Evolutionary conservation across 2,113 vertebrate genomes (phyloP), one percentile per base, ranked within the genome.

Genomic region (Oncorhynchus clarkii): DNA sequence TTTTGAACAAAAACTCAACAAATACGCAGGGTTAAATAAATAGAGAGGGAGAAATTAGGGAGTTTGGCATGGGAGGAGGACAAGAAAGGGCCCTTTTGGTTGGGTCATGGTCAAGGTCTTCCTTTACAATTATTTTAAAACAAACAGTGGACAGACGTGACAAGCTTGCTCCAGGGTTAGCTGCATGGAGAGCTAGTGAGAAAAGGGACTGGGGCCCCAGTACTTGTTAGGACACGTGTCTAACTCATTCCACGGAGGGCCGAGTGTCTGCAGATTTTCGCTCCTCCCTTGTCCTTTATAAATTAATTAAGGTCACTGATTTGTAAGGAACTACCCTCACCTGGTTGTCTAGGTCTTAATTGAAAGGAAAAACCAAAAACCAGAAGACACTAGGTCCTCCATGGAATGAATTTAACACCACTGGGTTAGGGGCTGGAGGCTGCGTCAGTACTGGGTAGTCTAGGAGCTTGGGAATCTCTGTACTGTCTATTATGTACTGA

Each of bases 1-100:
- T 92, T 92, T 91, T 92, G 91, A 89, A 82, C 84, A 84, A 85
- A 88, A 91, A 87, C 88, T 89, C 81, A 48, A 87, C 86, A 90
- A 90, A 91, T 89, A 91, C 84, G 85, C 81, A 75, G 82, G 85
- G 85, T 91, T 89, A 89, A 88, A 83, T 89, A 91, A 91, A 87
- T 89, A 89, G 79, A 66, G 74, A 29, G 74, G 79, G 81, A 85
- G 76, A 79, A 84, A 85, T 80, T 81, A 80, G 74, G 80, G 81
- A 70, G 67, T 77, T 81, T 88, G 81, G 74, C 80, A 84, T 70
- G 48, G 70, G 83, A 85, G 79, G 51, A 8, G 70, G 80, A 68
- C 83, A 89, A 81, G 84, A 90, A 88, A 84, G 83, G 51, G 51
- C 51, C 74, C 74, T 74, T 86, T 81, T 79, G 79, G 76, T 84